Percentiles rank a stretch among this genome's conserved stretches.
Conservation (phyloP, 2,888 invertebrate species). For the Cactoblastis cactorum region DNA sequence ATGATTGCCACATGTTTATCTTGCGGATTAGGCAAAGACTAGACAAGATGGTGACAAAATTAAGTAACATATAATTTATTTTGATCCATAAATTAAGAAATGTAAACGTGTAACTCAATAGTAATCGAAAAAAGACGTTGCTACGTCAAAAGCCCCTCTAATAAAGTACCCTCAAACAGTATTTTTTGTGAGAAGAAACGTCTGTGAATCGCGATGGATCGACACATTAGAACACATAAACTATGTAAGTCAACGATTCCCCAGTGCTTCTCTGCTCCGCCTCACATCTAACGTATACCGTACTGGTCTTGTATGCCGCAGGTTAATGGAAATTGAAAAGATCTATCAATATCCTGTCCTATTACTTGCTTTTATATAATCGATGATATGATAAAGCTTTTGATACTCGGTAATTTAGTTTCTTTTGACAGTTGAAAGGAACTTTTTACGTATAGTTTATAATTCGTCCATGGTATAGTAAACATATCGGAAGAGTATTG, state of each 20-base stretch:
- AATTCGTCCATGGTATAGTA: too few relatives aligned
- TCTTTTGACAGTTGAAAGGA: too few relatives aligned
- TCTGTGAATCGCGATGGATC: background rate
- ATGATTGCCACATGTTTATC: too few relatives aligned
- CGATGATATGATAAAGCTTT: too few relatives aligned
- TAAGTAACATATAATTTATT: too few relatives aligned
- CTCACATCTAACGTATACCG: background rate
- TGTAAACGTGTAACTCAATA: too few relatives aligned
- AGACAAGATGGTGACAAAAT: too few relatives aligned
- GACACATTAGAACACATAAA: slow-evolving; percentile 5
- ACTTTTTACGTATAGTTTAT: too few relatives aligned
- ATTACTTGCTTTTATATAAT: slow-evolving; percentile 36
- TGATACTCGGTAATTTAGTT: too few relatives aligned
- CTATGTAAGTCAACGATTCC: slow-evolving; percentile 5
- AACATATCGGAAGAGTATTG: too few relatives aligned
- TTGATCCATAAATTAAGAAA: background rate
- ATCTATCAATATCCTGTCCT: slow-evolving; percentile 55
- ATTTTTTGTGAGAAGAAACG: background rate
- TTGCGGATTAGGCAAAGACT: too few relatives aligned
- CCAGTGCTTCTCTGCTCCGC: background rate
- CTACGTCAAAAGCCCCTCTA: background rate
- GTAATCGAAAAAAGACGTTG: too few relatives aligned
- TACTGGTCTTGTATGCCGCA: slow-evolving; percentile 41
- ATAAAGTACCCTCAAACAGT: background rate
- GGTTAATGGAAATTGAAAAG: slow-evolving; percentile 53